phyloP scores from a whole-genome alignment of 2,888 invertebrate species.

The Archips crataeganus region DNA sequence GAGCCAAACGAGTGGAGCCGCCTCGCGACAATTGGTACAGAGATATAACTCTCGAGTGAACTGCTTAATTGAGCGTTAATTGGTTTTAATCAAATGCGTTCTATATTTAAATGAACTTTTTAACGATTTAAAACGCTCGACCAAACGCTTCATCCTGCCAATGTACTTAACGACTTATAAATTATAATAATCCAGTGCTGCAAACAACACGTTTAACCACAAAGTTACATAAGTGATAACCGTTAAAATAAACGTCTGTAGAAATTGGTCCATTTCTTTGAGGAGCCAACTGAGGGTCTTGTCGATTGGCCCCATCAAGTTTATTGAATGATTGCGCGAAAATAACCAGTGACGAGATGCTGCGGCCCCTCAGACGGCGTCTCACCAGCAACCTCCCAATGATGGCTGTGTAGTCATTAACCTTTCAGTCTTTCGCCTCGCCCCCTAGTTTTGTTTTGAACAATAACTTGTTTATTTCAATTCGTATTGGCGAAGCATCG shows the following conservation, averaged over 20 bases:
- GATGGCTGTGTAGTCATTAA: slow-evolving; percentile 70
- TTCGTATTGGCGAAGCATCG: slow-evolving; percentile 40
- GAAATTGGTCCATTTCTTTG: slow-evolving; percentile 77
- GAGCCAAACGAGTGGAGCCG: slow-evolving; percentile 64
- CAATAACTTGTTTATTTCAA: slow-evolving; percentile 48
- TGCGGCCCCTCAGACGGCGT: slow-evolving; percentile 66
- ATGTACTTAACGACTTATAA: slow-evolving; percentile 1
- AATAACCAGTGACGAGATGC: slow-evolving; percentile 72
- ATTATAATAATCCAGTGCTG: not conserved
- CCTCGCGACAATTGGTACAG: slow-evolving; percentile 73
- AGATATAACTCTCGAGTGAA: slow-evolving; percentile 71
- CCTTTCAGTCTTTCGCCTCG: slow-evolving; percentile 62
- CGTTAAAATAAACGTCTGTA: slow-evolving; percentile 44
- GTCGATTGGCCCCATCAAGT: slow-evolving; percentile 80
- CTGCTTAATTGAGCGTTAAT: slow-evolving; percentile 82
- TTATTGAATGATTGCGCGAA: slow-evolving; percentile 86
- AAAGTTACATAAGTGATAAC: slow-evolving; percentile 37
- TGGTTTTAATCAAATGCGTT: slow-evolving; percentile 84
- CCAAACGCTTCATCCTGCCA: slow-evolving; percentile 16
- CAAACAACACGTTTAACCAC: not conserved
- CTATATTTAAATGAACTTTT: slow-evolving; percentile 83
- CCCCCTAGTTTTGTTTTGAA: slow-evolving; percentile 45
- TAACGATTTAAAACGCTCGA: slow-evolving; percentile 66
- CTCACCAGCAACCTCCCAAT: slow-evolving; percentile 65
- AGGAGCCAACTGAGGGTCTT: slow-evolving; percentile 77